Evolutionary conservation across 2,888 invertebrate species (phyloP).

Genomic region (Entomobrya proxima): DNA sequence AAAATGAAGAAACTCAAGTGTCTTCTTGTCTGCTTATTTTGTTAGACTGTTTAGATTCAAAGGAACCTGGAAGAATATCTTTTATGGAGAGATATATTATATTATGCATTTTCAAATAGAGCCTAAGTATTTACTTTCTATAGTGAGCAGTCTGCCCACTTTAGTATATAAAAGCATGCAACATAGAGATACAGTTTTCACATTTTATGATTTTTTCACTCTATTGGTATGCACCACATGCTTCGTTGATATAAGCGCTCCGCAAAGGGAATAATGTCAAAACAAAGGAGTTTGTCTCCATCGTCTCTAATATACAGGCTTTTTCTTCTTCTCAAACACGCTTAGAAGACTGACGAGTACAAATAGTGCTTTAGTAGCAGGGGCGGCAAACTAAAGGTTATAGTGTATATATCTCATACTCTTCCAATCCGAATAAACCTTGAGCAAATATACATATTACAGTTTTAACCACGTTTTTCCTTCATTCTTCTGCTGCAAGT

Average conservation of each 20-base stretch:
- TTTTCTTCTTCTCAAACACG: neutral
- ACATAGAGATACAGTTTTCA: conserved; percentile 17
- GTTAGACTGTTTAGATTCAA: neutral
- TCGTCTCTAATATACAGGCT: neutral
- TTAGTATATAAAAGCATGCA: neutral
- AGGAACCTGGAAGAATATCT: conserved; percentile 21
- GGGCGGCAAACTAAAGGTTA: too few relatives aligned
- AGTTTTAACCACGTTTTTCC: too few relatives aligned
- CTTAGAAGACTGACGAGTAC: too few relatives aligned
- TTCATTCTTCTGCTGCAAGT: too few relatives aligned
- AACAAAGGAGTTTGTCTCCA: conserved; percentile 29
- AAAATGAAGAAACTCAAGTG: conserved; percentile 17
- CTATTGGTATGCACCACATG: conserved; percentile 60
- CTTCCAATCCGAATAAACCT: too few relatives aligned
- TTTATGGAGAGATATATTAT: neutral
- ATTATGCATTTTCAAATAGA: too few relatives aligned
- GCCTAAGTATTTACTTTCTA: too few relatives aligned
- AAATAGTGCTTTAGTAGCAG: too few relatives aligned
- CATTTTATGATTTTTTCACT: conserved; percentile 56
- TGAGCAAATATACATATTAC: too few relatives aligned
- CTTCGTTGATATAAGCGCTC: conserved; percentile 31
- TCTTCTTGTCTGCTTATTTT: neutral
- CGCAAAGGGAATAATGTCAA: conserved; percentile 40
- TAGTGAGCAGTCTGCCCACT: too few relatives aligned
- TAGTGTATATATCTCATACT: too few relatives aligned